Percentiles rank a stretch among this genome's conserved stretches.
phyloP scores from a whole-genome alignment of 2,113 vertebrate species.

The Oenanthe melanoleuca region DNA sequence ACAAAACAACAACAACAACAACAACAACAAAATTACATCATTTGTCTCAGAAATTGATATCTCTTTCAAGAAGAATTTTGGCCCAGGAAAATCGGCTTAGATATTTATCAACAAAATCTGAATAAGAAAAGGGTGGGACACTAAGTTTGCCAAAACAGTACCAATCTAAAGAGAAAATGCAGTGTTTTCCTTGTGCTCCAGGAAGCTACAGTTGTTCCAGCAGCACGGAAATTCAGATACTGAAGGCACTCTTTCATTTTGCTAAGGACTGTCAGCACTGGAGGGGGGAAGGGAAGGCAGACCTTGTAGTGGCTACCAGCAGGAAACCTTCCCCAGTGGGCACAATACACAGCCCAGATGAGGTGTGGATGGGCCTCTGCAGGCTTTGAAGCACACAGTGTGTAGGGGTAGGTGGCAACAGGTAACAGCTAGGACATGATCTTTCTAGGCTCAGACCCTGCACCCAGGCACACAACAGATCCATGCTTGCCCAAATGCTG shows the following conservation, averaged over 20 bases:
- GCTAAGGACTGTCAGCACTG: neutral
- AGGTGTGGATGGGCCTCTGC: neutral
- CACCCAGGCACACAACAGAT: neutral
- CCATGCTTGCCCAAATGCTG: neutral
- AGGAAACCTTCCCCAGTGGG: neutral
- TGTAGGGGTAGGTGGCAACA: neutral
- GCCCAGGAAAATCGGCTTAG: neutral
- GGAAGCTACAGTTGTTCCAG: neutral
- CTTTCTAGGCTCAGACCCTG: neutral
- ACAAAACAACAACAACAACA: too few relatives aligned
- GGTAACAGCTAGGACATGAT: neutral
- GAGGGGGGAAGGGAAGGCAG: neutral
- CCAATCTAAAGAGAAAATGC: neutral
- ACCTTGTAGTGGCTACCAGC: neutral
- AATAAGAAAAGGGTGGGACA: neutral
- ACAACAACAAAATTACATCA: too few relatives aligned
- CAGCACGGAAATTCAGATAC: neutral
- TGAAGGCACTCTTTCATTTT: neutral
- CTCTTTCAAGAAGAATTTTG: neutral
- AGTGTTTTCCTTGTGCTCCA: neutral
- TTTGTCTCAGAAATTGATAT: neutral
- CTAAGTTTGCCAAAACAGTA: neutral
- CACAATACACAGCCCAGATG: neutral
- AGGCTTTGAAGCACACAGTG: neutral
- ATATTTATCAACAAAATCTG: neutral